A percentile compares a stretch with the other conserved stretches of the same genome.
These are phyloP conservation scores for Drosophila albomicans DNA, from an alignment of 1,140 invertebrate genomes.

Conservation along the genomic window DNA sequence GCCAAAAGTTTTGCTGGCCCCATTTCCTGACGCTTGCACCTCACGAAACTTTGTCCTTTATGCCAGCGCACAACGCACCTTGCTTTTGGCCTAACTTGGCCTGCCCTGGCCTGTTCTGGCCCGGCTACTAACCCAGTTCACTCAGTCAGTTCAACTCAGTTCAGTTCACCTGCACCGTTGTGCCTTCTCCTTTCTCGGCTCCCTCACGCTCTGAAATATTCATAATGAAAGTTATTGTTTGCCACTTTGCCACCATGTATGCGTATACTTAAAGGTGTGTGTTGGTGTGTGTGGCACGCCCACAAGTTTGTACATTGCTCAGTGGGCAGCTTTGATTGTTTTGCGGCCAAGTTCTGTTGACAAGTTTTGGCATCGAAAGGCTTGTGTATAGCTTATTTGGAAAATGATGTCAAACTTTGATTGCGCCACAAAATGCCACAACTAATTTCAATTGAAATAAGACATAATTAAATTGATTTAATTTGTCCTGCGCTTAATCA, in stretches of 20 bases:
- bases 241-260: constrained; percentile 37
- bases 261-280: neutral
- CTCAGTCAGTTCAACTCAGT: neutral
- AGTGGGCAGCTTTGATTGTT: constrained; percentile 69
- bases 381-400: constrained; percentile 32
- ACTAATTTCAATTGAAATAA: constrained; percentile 28
- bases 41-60: constrained; percentile 76
- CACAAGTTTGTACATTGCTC: constrained; percentile 37
- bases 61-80: constrained; percentile 28
- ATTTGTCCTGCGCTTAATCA: constrained; percentile 1
- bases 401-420: constrained; percentile 44
- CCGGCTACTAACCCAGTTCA: constrained; percentile 20
- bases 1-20: constrained; percentile 59
- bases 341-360: constrained; percentile 59
- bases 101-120: constrained; percentile 15
- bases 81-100: neutral
- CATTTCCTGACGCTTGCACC: constrained; percentile 50
- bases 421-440: constrained; percentile 32
- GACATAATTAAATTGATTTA: constrained; percentile 17
- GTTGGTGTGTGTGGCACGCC: constrained; percentile 40
- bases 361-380: constrained; percentile 49
- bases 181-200: neutral
- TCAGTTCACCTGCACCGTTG: neutral
- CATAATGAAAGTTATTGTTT: constrained; percentile 81
- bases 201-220: constrained; percentile 61